Evolutionary conservation across 2,113 vertebrate genomes (phyloP).

Genomic region (Oreocharis arfaki): DNA sequence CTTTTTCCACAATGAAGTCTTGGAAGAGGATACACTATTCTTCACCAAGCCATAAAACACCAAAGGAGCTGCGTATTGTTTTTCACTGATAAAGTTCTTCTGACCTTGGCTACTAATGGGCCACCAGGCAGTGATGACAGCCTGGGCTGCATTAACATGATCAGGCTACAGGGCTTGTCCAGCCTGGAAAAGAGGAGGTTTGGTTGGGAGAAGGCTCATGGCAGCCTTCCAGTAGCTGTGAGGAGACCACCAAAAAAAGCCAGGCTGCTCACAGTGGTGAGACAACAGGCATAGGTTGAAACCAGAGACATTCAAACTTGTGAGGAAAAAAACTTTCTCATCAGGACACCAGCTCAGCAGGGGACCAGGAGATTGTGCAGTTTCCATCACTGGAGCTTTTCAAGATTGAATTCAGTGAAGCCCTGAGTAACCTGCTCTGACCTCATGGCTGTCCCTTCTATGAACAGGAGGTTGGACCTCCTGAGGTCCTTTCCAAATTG

Average conservation of each 20-base stretch:
- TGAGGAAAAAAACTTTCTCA: fast-evolving
- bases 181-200: not conserved
- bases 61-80: not conserved
- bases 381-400: not conserved
- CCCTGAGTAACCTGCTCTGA: not conserved
- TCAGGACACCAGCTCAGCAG: not conserved
- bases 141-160: not conserved
- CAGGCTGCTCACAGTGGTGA: not conserved
- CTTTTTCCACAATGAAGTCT: not conserved
- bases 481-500: not conserved
- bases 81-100: not conserved
- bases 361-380: not conserved
- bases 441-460: not conserved
- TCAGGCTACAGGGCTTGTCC: not conserved
- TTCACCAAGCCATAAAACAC: not conserved
- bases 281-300: not conserved
- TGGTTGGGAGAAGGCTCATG: not conserved
- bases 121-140: fast-evolving
- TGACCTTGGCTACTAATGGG: not conserved
- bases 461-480: not conserved
- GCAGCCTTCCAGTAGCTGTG: not conserved
- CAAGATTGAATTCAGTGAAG: not conserved
- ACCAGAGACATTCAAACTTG: not conserved
- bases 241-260: not conserved
- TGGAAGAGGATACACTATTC: not conserved